These are phyloP conservation scores for Ailurus styani DNA, from an alignment of 2,113 vertebrate species.

Conservation along the genomic window DNA sequence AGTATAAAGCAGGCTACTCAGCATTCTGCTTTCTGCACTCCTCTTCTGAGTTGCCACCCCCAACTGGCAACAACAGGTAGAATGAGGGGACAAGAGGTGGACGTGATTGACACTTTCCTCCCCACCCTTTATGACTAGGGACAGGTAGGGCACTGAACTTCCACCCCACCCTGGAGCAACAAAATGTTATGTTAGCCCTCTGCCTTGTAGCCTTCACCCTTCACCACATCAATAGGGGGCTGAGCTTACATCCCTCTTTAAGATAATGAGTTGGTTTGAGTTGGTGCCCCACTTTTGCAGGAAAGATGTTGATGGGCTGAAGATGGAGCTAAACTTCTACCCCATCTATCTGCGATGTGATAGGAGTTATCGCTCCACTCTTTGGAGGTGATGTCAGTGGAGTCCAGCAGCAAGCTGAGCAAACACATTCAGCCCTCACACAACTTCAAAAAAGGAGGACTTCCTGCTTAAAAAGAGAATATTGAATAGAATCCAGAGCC, in stretches of 20 bases:
- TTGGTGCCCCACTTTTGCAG: neutral
- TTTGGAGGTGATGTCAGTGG: neutral
- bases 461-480: neutral
- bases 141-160: neutral
- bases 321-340: neutral
- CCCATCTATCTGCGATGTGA: neutral
- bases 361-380: neutral
- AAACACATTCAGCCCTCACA: neutral
- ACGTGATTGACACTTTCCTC: neutral
- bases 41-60: neutral
- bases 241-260: neutral
- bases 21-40: neutral
- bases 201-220: neutral
- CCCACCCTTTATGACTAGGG: neutral
- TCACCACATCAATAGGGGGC: neutral
- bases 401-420: neutral
- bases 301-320: neutral
- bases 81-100: neutral
- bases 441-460: neutral
- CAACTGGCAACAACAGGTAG: neutral
- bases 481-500: neutral
- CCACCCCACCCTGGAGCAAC: neutral
- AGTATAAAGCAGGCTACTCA: neutral
- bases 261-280: neutral
- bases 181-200: neutral